Base-by-base conservation (phyloP, 2,888 invertebrate species). In the Mesoligia furuncula region DNA sequence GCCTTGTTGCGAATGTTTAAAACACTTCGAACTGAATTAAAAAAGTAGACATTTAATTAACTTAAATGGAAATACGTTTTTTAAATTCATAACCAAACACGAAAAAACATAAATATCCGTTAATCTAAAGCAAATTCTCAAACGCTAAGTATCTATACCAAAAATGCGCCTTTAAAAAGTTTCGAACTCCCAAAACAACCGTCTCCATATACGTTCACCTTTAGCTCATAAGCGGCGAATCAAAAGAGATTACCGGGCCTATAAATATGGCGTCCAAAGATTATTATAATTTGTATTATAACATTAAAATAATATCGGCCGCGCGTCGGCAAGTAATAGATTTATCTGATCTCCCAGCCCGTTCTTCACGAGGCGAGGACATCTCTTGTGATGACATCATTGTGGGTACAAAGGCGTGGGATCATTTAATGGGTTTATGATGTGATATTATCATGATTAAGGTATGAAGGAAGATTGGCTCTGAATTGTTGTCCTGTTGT, bases 201-300 rank as follows among this genome's bases (percentile, higher is more conserved):
- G 57, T 68, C 72, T 73, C 77, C 74, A 68, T 89, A 74, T 78
- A 82, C 84, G 84, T 81, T 80, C 68, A 68, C 81, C 88, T 84
- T 90, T 86, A 91, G 83, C 69, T 91, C 78, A 80, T 91, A 93
- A 94, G 95, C 96, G 96, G 96, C 96, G 93, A 94, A 94, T 94
- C 95, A 93, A 95, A 96, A 93, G 93, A 94, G 95, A 93, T 96
- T 95, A 95, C 85, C 91, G 90, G 90, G 89, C 93, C 93, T 92
- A 95, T 96, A 96, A 96, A 96, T 96, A 96, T 94, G 93, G 94
- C 92, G 91, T 93, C 90, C 89, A 92, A 82, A 95, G 95, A 95
- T 95, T 95, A 95, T 95, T 92, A 95, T 95, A 95, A 96, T 95
- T 95, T 95, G 94, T 95, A 95, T 96, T 95, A 95, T 95, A 96